These are phyloP conservation scores for Agrilus biguttatus DNA, from an alignment of 2,888 invertebrate species.

Conservation along the genomic window DNA sequence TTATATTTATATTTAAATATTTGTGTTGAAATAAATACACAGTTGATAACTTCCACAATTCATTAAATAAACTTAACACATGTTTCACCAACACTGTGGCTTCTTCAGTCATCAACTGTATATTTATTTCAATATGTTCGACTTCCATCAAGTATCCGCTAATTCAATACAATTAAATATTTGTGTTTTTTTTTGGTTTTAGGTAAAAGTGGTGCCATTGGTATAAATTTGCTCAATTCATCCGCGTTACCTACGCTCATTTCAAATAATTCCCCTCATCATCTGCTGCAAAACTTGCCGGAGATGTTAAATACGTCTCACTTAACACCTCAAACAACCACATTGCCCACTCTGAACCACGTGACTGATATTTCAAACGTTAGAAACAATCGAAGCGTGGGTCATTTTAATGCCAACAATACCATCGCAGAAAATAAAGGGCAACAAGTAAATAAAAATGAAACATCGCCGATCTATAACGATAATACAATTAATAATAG, in stretches of 20 bases:
- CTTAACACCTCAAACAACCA: conserved; percentile 11
- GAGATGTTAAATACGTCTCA: conserved; percentile 37
- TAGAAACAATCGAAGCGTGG: conserved; percentile 12
- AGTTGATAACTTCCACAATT: too few relatives aligned
- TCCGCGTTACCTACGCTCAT: conserved; percentile 56
- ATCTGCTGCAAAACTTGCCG: conserved; percentile 59
- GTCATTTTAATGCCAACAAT: conserved; percentile 10
- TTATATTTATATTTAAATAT: too few relatives aligned
- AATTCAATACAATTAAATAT: too few relatives aligned
- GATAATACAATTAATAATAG: conserved; percentile 17
- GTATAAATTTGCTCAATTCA: conserved; percentile 56
- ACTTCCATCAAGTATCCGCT: too few relatives aligned
- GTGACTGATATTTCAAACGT: neutral
- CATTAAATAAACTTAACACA: too few relatives aligned
- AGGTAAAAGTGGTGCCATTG: conserved; percentile 42
- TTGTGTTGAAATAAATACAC: too few relatives aligned
- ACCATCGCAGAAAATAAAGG: neutral
- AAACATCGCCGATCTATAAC: conserved; percentile 1
- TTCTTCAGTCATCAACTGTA: too few relatives aligned
- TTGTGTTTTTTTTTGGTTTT: neutral
- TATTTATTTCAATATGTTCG: too few relatives aligned
- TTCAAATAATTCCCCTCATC: conserved; percentile 57
- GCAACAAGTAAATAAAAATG: too few relatives aligned
- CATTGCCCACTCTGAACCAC: too few relatives aligned
- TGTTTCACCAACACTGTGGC: too few relatives aligned